These are phyloP conservation scores for Dendrocincla tyrannina DNA, from an alignment of 2,797 vertebrate genomes.

Conservation along the genomic window DNA sequence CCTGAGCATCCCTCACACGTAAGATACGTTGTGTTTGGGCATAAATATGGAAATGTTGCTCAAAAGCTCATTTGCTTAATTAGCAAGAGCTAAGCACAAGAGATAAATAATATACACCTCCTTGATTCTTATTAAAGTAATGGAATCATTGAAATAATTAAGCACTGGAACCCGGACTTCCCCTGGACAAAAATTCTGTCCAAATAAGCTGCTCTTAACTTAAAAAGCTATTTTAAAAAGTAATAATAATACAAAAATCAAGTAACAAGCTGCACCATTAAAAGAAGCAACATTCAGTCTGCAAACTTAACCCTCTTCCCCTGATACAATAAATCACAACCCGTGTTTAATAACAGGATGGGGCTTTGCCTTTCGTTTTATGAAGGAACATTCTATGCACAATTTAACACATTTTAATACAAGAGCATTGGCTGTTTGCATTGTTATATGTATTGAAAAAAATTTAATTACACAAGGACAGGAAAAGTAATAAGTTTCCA, in stretches of 20 bases:
- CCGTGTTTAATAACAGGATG: not conserved
- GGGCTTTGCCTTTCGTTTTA: not conserved
- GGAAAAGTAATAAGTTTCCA: conserved; percentile 48
- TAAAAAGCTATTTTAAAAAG: not conserved
- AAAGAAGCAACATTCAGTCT: not conserved
- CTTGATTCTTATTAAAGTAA: not conserved
- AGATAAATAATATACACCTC: not conserved
- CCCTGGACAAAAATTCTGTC: not conserved
- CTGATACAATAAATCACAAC: not conserved
- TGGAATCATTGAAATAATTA: not conserved
- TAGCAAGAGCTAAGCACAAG: not conserved
- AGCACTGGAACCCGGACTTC: not conserved
- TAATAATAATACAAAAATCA: too few species aligned
- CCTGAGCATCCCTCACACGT: fast-evolving
- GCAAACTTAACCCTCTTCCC: not conserved
- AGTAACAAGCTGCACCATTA: not conserved
- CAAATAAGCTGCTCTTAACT: not conserved
- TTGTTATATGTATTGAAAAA: not conserved
- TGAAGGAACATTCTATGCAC: not conserved
- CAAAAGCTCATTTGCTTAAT: not conserved
- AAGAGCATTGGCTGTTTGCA: not conserved
- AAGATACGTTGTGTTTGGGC: fast-evolving
- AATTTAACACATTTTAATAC: conserved; percentile 23
- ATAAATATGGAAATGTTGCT: not conserved
- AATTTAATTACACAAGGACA: not conserved